A percentile compares a stretch with the other conserved stretches of the same genome.
Conservation (phyloP, 2,797 vertebrate genomes). For the Cottoperca gobio region DNA sequence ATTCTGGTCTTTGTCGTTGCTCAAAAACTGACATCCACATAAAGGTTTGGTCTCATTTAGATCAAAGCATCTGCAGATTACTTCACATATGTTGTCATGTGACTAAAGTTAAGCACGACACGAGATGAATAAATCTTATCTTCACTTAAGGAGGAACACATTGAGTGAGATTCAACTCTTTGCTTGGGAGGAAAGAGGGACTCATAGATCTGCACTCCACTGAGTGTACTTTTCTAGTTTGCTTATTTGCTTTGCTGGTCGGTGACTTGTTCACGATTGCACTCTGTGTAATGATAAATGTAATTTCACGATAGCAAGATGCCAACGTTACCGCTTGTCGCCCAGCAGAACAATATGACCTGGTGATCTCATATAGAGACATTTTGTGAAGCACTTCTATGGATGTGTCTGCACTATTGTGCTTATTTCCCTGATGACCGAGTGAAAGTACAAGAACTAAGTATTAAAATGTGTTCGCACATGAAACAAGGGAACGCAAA, state of each 20-base stretch:
- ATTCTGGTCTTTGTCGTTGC: no score
- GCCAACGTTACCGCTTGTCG: not conserved
- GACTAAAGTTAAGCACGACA: no score
- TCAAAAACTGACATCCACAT: no score
- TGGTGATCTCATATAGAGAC: not conserved
- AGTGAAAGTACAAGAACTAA: not conserved
- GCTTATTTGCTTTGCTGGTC: not conserved
- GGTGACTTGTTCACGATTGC: not conserved
- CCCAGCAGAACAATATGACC: not conserved
- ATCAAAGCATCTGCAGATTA: no score
- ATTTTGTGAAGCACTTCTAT: not conserved
- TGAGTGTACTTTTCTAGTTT: no score
- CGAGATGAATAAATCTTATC: no score
- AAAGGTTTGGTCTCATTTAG: no score
- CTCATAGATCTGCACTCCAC: no score
- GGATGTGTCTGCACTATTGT: not conserved
- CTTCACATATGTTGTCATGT: no score
- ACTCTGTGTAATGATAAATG: not conserved
- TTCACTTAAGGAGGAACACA: no score
- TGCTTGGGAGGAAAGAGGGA: no score
- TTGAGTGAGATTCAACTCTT: no score
- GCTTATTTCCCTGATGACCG: not conserved
- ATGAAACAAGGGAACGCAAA: not conserved
- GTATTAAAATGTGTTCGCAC: not conserved
- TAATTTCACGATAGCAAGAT: not conserved